Evolutionary conservation across 1,140 invertebrate species (phyloP).

Genomic region (Campoletis sonorensis): DNA sequence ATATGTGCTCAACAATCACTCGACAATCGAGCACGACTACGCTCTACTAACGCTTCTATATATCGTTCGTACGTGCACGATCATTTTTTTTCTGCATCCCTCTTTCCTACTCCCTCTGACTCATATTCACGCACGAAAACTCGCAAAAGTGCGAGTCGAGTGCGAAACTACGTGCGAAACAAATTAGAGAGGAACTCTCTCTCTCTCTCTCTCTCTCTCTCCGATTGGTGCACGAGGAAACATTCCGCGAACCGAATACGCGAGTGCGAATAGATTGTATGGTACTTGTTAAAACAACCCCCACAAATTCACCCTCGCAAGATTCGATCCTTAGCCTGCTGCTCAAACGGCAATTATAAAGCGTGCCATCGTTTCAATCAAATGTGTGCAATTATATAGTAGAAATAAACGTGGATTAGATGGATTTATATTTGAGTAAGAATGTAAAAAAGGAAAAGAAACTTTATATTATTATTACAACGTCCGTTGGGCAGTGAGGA

Average conservation of each 20-base stretch:
- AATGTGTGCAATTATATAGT: not conserved
- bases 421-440: too few species aligned
- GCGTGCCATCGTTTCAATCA: not conserved
- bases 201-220: not conserved
- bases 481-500: too few species aligned
- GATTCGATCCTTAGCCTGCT: not conserved
- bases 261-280: not conserved
- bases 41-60: not conserved
- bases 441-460: too few species aligned
- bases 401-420: not conserved
- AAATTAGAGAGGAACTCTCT: not conserved
- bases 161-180: slow-evolving; percentile 34
- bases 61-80: slow-evolving; percentile 29
- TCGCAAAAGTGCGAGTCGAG: slow-evolving; percentile 36
- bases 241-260: not conserved
- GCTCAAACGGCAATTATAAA: not conserved
- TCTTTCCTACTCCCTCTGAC: not conserved
- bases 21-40: slow-evolving; percentile 40
- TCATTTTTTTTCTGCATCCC: slow-evolving; percentile 7
- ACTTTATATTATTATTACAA: too few species aligned
- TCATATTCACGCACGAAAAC: slow-evolving; percentile 28
- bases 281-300: not conserved
- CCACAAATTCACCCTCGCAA: not conserved
- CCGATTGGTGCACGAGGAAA: not conserved
- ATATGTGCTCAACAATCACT: slow-evolving; percentile 46